Percentiles rank a stretch among this genome's conserved stretches.
phyloP scores from a whole-genome alignment of 2,797 vertebrate genomes.

The Falco naumanni region DNA sequence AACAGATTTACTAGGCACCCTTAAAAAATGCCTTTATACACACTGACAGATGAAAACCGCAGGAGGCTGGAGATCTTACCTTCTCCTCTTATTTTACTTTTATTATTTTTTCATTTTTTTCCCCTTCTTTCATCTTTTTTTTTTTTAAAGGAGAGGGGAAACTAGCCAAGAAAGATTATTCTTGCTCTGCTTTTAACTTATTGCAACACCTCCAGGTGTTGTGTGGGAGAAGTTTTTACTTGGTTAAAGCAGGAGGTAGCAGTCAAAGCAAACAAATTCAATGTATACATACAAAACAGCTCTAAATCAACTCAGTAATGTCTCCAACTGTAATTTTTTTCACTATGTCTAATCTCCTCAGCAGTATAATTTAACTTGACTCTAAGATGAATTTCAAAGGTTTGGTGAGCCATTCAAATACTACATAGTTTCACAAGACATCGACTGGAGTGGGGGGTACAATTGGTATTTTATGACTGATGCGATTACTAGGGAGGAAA shows the following conservation, averaged over 20 bases:
- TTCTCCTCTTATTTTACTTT: background rate
- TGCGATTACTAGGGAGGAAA: background rate
- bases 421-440: background rate
- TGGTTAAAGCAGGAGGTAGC: background rate
- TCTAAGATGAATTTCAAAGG: background rate
- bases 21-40: background rate
- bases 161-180: background rate
- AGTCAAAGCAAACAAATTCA: background rate
- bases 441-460: background rate
- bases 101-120: too few relatives aligned
- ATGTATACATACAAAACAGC: background rate
- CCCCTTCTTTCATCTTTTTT: too few relatives aligned
- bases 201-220: background rate
- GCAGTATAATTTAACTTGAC: background rate
- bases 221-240: background rate
- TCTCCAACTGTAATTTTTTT: background rate
- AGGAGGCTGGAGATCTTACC: background rate
- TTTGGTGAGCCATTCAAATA: background rate
- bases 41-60: background rate
- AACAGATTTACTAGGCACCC: background rate
- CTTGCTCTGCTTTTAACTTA: background rate
- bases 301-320: background rate
- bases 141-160: background rate
- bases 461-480: background rate
- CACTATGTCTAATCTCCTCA: background rate